A percentile compares a stretch with the other conserved stretches of the same genome.
Evolutionary conservation across 2,113 vertebrate genomes (phyloP).

Genomic region (Mustela lutreola): DNA sequence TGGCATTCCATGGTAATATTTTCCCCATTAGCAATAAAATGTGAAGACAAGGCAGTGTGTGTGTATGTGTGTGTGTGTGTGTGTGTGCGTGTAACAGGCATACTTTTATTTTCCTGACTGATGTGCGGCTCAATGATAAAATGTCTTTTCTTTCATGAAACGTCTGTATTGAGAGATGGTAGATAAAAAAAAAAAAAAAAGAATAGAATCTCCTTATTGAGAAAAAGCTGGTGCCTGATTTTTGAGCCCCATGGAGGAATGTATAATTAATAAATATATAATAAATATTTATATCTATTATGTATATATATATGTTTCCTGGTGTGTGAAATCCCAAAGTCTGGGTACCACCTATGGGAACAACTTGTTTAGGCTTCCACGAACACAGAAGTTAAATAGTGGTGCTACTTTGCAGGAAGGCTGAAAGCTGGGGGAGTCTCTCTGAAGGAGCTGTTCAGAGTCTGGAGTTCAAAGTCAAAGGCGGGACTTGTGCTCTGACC

Average conservation of each 20-base stretch:
- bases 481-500: not conserved
- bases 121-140: not conserved
- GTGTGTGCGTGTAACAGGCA: too few species aligned
- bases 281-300: not conserved
- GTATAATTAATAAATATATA: not conserved
- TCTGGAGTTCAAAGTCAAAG: not conserved
- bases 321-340: not conserved
- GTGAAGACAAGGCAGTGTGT: not conserved
- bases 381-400: not conserved
- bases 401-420: not conserved
- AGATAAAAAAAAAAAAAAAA: not conserved
- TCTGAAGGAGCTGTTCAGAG: not conserved
- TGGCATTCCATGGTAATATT: not conserved
- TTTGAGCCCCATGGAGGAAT: not conserved
- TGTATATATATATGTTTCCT: not conserved
- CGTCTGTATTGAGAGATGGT: not conserved
- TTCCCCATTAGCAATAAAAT: not conserved
- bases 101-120: not conserved
- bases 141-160: not conserved
- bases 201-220: not conserved
- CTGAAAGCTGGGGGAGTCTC: not conserved
- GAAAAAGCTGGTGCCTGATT: not conserved
- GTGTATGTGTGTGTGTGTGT: not conserved
- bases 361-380: not conserved
- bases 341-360: not conserved